Percentiles rank a stretch among this genome's conserved stretches.
These are phyloP conservation scores for Crotalus viridis DNA, from an alignment of 2,113 vertebrate genomes.

Conservation along the genomic window DNA sequence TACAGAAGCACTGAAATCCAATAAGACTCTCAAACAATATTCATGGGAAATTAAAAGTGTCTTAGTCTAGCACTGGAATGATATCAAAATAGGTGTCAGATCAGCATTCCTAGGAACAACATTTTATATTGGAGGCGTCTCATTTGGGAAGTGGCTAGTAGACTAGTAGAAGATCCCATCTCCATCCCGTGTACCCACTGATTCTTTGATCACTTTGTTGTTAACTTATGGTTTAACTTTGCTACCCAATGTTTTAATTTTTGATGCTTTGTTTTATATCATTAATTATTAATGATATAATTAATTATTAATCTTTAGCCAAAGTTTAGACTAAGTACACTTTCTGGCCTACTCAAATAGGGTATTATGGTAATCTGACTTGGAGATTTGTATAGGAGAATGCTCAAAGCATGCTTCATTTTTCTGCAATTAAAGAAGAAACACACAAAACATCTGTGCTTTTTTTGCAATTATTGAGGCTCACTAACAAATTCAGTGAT, in stretches of 20 bases:
- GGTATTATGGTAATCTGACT: neutral
- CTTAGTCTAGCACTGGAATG: neutral
- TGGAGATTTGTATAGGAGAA: neutral
- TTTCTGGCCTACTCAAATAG: neutral
- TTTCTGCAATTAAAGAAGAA: neutral
- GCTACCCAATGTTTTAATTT: neutral
- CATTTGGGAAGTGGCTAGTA: neutral
- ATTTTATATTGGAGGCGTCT: neutral
- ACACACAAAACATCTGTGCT: neutral
- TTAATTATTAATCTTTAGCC: neutral
- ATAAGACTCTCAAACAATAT: neutral
- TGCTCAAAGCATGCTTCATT: neutral
- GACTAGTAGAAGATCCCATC: neutral
- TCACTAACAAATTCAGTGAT: neutral
- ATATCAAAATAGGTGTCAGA: neutral
- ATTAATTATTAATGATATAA: neutral
- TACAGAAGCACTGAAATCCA: neutral
- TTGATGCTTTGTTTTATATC: neutral
- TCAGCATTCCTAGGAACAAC: neutral
- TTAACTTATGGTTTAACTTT: neutral
- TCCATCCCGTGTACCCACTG: neutral
- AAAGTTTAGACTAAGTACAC: neutral
- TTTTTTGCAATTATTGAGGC: neutral
- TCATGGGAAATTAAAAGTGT: neutral
- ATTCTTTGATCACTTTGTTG: neutral